phyloP scores from a whole-genome alignment of 2,888 invertebrate genomes.

The Branchipolynoe longqiensis region DNA sequence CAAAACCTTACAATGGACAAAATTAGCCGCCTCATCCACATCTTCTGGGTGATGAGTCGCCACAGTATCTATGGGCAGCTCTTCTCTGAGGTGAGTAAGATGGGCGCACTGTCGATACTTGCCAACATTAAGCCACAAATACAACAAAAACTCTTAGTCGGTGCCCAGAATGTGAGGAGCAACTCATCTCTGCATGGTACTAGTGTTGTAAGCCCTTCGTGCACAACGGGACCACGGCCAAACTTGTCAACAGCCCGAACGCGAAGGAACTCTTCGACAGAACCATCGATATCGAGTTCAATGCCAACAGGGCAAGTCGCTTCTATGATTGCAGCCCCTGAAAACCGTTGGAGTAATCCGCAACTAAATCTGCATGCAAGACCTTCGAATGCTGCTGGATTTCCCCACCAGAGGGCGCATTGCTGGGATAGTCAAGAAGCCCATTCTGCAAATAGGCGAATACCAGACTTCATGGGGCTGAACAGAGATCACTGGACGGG shows the following conservation, averaged over 20 bases:
- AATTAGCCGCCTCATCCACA: constrained; percentile 64
- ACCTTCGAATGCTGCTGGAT: no score
- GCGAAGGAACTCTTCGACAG: constrained; percentile 12
- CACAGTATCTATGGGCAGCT: constrained; percentile 65
- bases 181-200: background rate
- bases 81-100: constrained; percentile 65
- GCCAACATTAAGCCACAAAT: constrained; percentile 64
- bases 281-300: background rate
- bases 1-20: constrained; percentile 48
- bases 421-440: no score
- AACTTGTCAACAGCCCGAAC: background rate
- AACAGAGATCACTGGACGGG: no score
- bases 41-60: constrained; percentile 64
- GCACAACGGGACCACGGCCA: background rate
- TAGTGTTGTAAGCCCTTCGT: no score
- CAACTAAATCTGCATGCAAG: no score
- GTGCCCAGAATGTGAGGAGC: background rate
- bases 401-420: no score
- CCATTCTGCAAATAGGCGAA: no score
- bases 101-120: constrained; percentile 64
- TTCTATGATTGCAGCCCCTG: background rate
- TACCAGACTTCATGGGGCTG: no score
- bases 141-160: background rate
- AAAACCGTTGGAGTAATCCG: no score
- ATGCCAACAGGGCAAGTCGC: background rate